These are phyloP conservation scores for Leptinotarsa haldemani DNA, from an alignment of 2,888 invertebrate genomes.

Conservation along the genomic window DNA sequence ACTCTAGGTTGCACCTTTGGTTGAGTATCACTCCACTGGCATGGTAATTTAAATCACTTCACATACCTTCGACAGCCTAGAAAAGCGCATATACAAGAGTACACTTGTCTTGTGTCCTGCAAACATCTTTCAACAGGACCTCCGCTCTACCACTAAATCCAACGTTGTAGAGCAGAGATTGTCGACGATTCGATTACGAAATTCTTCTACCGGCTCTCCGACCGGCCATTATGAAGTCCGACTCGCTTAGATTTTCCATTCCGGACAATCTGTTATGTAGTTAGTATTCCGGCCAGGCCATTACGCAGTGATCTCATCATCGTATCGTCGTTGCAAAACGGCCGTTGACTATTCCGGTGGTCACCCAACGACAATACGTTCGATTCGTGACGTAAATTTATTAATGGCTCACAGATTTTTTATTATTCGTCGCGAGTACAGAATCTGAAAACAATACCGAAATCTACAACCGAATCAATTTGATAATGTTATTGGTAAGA, in stretches of 20 bases:
- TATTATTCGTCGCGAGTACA: background rate
- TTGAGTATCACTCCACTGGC: too few species aligned
- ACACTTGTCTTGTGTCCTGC: background rate
- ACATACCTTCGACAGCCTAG: too few species aligned
- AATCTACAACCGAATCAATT: background rate
- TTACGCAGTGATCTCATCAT: constrained; percentile 54
- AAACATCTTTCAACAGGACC: background rate
- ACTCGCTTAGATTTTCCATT: constrained; percentile 15
- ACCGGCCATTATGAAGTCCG: constrained; percentile 17
- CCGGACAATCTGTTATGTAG: constrained; percentile 40
- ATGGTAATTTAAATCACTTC: too few species aligned
- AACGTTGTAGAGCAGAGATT: background rate
- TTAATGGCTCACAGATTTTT: constrained; percentile 40
- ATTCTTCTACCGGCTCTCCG: background rate
- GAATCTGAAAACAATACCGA: background rate
- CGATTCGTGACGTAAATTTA: constrained; percentile 50
- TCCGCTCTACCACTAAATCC: constrained; percentile 2
- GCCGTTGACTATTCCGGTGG: constrained; percentile 52
- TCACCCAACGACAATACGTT: constrained; percentile 46
- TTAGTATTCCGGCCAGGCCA: constrained; percentile 53
- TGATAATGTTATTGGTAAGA: background rate
- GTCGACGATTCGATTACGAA: constrained; percentile 8
- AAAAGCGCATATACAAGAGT: background rate
- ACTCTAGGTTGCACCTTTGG: too few species aligned
- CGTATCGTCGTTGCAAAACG: constrained; percentile 54